These are phyloP conservation scores for Microcebus jonahi DNA, from an alignment of 2,113 vertebrate species.

Conservation along the genomic window DNA sequence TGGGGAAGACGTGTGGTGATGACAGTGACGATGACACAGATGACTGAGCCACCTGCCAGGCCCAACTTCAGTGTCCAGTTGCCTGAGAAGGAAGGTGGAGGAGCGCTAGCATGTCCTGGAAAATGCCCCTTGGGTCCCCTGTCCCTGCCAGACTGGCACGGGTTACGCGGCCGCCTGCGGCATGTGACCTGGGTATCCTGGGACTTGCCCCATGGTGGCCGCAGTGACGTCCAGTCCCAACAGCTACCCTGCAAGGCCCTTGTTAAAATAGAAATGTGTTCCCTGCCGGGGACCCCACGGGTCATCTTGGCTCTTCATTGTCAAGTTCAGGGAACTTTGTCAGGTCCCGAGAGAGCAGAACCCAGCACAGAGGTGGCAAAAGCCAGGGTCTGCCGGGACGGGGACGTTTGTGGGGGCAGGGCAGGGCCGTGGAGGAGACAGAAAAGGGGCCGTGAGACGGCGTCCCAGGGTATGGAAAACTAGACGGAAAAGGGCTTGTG, in stretches of 20 bases:
- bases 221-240: too few species aligned
- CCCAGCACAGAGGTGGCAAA: fast-evolving
- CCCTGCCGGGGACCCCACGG: background rate
- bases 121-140: fast-evolving
- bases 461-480: background rate
- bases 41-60: fast-evolving
- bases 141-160: fast-evolving
- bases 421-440: too few species aligned
- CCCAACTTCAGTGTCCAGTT: fast-evolving
- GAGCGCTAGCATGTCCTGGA: background rate
- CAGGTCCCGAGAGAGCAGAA: background rate
- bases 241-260: too few species aligned
- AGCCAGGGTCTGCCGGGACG: background rate
- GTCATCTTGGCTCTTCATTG: background rate
- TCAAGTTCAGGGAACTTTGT: background rate
- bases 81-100: fast-evolving
- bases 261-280: background rate
- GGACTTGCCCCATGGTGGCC: background rate
- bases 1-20: background rate
- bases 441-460: fast-evolving
- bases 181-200: too few species aligned
- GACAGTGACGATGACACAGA: background rate
- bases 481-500: background rate
- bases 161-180: fast-evolving
- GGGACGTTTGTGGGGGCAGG: background rate